A percentile compares a stretch with the other conserved stretches of the same genome.
These are phyloP conservation scores for Rhinogobius similis DNA, from an alignment of 2,113 vertebrate genomes.

Conservation along the genomic window DNA sequence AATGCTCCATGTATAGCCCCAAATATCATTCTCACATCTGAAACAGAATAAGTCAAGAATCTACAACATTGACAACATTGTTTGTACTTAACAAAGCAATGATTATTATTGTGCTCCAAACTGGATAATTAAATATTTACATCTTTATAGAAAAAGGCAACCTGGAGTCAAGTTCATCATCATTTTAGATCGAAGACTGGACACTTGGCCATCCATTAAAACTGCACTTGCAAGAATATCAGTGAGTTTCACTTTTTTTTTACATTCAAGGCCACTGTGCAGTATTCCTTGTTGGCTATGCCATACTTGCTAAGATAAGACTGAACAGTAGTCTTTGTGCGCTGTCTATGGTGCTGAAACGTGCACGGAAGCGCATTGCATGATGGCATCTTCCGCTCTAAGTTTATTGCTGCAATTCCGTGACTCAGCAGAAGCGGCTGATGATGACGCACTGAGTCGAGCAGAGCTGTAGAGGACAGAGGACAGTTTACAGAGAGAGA, in stretches of 20 bases:
- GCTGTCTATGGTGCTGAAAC: conserved; percentile 72
- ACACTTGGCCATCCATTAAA: conserved; percentile 96
- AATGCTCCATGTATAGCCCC: conserved; percentile 22
- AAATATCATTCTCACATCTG: conserved; percentile 9
- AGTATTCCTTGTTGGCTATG: not conserved
- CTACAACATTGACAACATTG: conserved; percentile 8
- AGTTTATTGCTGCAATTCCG: conserved; percentile 44
- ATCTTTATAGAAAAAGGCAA: conserved; percentile 81
- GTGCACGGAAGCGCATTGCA: not conserved
- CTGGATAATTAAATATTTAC: not conserved
- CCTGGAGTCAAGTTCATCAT: conserved; percentile 91
- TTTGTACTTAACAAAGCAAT: not conserved
- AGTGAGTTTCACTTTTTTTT: conserved; percentile 76
- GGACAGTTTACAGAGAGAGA: conserved; percentile 56
- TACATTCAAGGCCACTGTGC: not conserved
- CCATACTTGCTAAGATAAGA: not conserved
- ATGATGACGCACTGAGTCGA: conserved; percentile 55
- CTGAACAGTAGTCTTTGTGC: not conserved
- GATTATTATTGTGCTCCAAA: not conserved
- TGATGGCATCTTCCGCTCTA: not conserved
- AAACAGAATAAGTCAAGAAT: not conserved
- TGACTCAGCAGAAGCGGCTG: conserved; percentile 60
- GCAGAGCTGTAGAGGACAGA: conserved; percentile 24
- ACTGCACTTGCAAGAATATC: conserved; percentile 89
- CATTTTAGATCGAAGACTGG: conserved; percentile 92